phyloP scores from a whole-genome alignment of 2,888 invertebrate species.

The Alsophila aescularia region DNA sequence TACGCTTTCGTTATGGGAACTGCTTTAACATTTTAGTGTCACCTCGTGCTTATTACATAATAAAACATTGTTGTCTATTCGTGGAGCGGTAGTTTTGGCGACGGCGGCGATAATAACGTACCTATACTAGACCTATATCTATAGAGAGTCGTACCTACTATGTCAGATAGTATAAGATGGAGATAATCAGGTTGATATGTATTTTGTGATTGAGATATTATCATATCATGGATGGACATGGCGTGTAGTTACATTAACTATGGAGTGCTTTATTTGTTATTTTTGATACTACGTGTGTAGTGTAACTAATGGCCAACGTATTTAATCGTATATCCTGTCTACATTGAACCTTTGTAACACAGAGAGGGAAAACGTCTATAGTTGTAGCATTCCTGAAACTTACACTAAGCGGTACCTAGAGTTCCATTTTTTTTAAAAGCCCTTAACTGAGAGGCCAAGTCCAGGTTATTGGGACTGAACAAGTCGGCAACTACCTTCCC shows the following conservation, averaged over 20 bases:
- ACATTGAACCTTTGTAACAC: too few species aligned
- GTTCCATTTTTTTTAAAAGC: too few species aligned
- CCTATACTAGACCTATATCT: too few species aligned
- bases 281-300: not conserved
- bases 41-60: slow-evolving; percentile 37
- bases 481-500: too few species aligned
- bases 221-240: not conserved
- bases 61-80: slow-evolving; percentile 25
- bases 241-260: not conserved
- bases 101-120: slow-evolving; percentile 23
- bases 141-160: not conserved
- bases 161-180: not conserved
- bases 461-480: too few species aligned
- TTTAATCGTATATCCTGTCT: too few species aligned
- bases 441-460: too few species aligned
- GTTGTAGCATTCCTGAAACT: too few species aligned
- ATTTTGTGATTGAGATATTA: not conserved
- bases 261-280: not conserved
- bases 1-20: too few species aligned
- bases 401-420: too few species aligned
- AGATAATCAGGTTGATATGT: not conserved
- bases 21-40: not conserved
- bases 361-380: too few species aligned
- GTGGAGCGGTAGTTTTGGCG: slow-evolving; percentile 36
- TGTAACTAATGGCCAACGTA: too few species aligned